Percentiles rank a stretch among this genome's conserved stretches.
phyloP scores from a whole-genome alignment of 2,797 vertebrate genomes.

The Sparus aurata region DNA sequence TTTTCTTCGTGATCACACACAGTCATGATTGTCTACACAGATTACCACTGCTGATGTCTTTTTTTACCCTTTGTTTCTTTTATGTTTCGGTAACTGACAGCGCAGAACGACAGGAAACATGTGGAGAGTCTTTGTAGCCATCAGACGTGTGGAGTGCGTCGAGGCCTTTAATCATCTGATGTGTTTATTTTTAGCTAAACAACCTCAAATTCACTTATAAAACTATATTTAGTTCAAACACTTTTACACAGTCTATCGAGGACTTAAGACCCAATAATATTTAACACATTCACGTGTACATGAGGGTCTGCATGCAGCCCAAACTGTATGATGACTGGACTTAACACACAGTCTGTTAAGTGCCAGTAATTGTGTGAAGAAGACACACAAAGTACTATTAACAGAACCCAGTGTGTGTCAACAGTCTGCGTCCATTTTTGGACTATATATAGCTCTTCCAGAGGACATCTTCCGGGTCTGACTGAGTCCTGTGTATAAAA shows the following conservation, averaged over 20 bases:
- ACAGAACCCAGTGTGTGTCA: not conserved
- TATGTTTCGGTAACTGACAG: constrained; percentile 39
- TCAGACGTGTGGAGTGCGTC: constrained; percentile 18
- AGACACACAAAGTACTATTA: not conserved
- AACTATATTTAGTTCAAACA: constrained; percentile 15
- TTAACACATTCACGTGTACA: not conserved
- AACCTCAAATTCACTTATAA: constrained; percentile 6
- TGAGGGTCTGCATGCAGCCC: not conserved
- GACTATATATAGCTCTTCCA: not conserved
- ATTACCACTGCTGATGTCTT: constrained; percentile 33
- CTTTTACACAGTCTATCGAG: constrained; percentile 6
- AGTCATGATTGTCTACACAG: constrained; percentile 4
- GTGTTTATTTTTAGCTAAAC: constrained; percentile 52
- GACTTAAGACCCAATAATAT: not conserved
- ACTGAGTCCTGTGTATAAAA: no score
- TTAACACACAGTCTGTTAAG: not conserved
- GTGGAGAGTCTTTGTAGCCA: constrained; percentile 19
- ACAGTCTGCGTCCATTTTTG: not conserved
- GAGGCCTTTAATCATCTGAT: constrained; percentile 28
- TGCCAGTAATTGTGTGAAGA: not conserved
- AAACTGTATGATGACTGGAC: no score
- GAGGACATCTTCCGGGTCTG: no score
- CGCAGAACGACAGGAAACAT: constrained; percentile 30
- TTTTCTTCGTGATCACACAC: constrained; percentile 18
- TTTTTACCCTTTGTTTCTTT: constrained; percentile 56